phyloP scores from a whole-genome alignment of 2,888 invertebrate genomes.

The Gordius sp. region DNA sequence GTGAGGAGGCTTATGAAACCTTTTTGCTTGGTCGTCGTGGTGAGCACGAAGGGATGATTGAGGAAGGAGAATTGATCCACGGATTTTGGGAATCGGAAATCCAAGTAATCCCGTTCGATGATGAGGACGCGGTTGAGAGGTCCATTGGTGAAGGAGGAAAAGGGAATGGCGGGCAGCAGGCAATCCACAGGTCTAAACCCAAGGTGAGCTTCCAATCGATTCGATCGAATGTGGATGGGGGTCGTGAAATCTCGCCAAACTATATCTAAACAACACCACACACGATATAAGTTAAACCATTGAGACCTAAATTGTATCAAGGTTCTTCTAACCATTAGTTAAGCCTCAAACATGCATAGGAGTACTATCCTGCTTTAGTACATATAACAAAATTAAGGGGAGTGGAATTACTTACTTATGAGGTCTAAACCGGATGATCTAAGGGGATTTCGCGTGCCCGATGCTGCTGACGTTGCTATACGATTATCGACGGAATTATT shows the following conservation, averaged over 20 bases:
- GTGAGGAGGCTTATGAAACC: background rate
- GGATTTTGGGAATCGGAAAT: conserved; percentile 19
- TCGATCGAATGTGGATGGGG: background rate
- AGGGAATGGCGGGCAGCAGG: background rate
- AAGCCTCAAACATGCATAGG: too few species aligned
- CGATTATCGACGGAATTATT: too few species aligned
- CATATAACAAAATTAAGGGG: too few species aligned
- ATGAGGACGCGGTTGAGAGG: background rate
- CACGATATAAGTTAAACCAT: too few species aligned
- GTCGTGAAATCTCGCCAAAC: background rate
- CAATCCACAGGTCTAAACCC: background rate
- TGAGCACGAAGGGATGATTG: conserved; percentile 61
- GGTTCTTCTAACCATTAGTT: too few species aligned
- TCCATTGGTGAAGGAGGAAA: background rate
- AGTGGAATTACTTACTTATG: too few species aligned
- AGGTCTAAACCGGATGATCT: too few species aligned
- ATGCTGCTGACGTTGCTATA: too few species aligned
- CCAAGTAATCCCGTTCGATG: conserved; percentile 10
- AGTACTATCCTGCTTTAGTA: too few species aligned
- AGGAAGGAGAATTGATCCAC: conserved; percentile 51
- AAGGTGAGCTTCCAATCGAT: background rate
- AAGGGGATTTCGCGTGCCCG: too few species aligned
- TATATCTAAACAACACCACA: conserved; percentile 5
- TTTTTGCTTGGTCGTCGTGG: conserved; percentile 58
- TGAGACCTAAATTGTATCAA: too few species aligned